Percentiles rank a stretch among this genome's conserved stretches.
Evolutionary conservation across 2,797 vertebrate genomes (phyloP).

Genomic region (Intellagama lesueurii): DNA sequence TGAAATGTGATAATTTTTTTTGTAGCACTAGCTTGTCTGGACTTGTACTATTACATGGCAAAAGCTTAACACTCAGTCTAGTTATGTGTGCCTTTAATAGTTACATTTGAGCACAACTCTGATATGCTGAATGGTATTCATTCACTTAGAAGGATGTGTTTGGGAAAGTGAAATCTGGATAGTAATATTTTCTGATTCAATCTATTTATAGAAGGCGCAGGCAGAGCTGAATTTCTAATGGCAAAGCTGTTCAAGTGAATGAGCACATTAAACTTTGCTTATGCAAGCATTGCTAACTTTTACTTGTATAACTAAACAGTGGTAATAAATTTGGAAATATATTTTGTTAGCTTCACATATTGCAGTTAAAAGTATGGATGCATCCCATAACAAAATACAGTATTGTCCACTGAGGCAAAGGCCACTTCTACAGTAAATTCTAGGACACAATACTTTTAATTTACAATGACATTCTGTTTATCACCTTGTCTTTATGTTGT

Average conservation of each 20-base stretch:
- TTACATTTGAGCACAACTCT: slow-evolving; percentile 33
- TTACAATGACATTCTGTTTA: not conserved
- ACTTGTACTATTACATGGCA: not conserved
- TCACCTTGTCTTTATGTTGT: no score
- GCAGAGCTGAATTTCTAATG: slow-evolving; percentile 34
- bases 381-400: not conserved
- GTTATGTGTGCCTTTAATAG: slow-evolving; percentile 22
- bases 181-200: slow-evolving; percentile 32
- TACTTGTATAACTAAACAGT: not conserved
- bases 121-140: slow-evolving; percentile 10
- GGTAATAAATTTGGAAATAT: not conserved
- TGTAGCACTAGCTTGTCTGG: not conserved
- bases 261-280: slow-evolving; percentile 55
- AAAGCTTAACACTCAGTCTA: not conserved
- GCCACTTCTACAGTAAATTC: not conserved
- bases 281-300: slow-evolving; percentile 43
- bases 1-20: slow-evolving; percentile 11
- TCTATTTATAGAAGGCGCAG: slow-evolving; percentile 1
- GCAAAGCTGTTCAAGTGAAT: slow-evolving; percentile 38
- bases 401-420: not conserved
- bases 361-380: slow-evolving; percentile 44
- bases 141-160: slow-evolving; percentile 14
- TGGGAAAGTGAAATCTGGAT: not conserved
- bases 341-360: slow-evolving; percentile 31
- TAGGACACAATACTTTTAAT: not conserved